A percentile compares a stretch with the other conserved stretches of the same genome.
Evolutionary conservation across 2,113 vertebrate genomes (phyloP).

Genomic region (Perccottus glenii): DNA sequence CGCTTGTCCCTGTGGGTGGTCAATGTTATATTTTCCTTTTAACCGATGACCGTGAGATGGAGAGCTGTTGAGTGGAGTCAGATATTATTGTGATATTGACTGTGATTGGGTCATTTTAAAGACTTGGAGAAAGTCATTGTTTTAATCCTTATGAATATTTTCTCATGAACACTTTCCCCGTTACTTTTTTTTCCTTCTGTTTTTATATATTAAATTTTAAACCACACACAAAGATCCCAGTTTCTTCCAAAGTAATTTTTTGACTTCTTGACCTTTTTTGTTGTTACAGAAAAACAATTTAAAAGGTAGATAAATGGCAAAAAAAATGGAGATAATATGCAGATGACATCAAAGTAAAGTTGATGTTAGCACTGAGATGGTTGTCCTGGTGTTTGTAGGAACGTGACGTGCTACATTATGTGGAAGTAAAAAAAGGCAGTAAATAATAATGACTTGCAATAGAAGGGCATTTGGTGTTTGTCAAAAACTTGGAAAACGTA

Average conservation of each 20-base stretch:
- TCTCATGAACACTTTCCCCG: too few species aligned
- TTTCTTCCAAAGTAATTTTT: not conserved
- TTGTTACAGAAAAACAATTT: too few species aligned
- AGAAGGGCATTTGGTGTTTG: conserved; percentile 10
- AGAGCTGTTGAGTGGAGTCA: too few species aligned
- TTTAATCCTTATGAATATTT: too few species aligned
- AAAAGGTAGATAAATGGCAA: too few species aligned
- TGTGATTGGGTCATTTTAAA: too few species aligned
- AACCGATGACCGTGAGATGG: not conserved
- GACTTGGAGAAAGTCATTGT: too few species aligned
- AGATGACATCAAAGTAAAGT: too few species aligned
- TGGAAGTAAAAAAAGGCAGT: not conserved
- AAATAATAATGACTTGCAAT: not conserved
- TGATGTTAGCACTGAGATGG: not conserved
- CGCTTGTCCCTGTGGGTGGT: not conserved
- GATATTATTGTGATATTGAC: too few species aligned
- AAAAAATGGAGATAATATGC: too few species aligned
- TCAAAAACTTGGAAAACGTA: not conserved
- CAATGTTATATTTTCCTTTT: not conserved
- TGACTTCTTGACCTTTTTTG: too few species aligned
- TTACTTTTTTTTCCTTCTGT: not conserved
- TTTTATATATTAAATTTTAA: not conserved
- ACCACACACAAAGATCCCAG: not conserved
- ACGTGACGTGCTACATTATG: not conserved
- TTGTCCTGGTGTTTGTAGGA: conserved; percentile 7